phyloP scores from a whole-genome alignment of 2,797 vertebrate species.

The Stomatorhinus walkeri region DNA sequence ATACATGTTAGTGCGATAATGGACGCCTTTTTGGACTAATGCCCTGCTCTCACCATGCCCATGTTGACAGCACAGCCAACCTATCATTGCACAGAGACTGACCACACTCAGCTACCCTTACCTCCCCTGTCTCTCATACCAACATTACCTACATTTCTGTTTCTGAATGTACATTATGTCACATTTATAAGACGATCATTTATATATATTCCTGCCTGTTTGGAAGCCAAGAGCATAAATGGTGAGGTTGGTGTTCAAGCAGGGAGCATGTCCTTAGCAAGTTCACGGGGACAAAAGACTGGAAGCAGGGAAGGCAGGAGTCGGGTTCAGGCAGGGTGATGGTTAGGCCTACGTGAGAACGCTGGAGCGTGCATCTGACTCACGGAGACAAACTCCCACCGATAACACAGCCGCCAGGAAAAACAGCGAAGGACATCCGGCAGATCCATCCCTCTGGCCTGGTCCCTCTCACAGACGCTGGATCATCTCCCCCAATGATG shows the following conservation, averaged over 20 bases:
- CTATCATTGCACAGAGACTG: slow-evolving; percentile 1
- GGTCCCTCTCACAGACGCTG: slow-evolving; percentile 36
- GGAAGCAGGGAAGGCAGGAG: slow-evolving; percentile 14
- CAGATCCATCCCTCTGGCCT: slow-evolving; percentile 39
- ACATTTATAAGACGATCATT: slow-evolving; percentile 45
- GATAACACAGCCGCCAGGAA: slow-evolving; percentile 49
- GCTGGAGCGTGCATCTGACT: slow-evolving; percentile 35
- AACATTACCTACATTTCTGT: slow-evolving; percentile 34
- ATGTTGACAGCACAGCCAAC: background rate
- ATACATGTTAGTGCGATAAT: background rate
- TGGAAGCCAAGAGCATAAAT: background rate
- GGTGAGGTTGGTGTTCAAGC: background rate
- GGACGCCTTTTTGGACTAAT: background rate
- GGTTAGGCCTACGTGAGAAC: slow-evolving; percentile 43
- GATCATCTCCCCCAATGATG: slow-evolving; percentile 10
- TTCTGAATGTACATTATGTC: slow-evolving; percentile 54
- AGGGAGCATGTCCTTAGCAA: slow-evolving; percentile 17
- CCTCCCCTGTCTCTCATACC: slow-evolving; percentile 11
- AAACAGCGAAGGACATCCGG: slow-evolving; percentile 59
- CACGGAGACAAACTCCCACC: slow-evolving; percentile 32
- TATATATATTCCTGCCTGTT: slow-evolving; percentile 51
- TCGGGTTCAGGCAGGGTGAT: slow-evolving; percentile 39
- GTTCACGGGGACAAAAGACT: background rate
- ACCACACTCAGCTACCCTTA: slow-evolving; percentile 22
- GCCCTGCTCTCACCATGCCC: background rate